Evolutionary conservation across 23 tunicate species (phyloP), one percentile per base, ranked within the genome.

Genomic region (Oikopleura dioica): DNA sequence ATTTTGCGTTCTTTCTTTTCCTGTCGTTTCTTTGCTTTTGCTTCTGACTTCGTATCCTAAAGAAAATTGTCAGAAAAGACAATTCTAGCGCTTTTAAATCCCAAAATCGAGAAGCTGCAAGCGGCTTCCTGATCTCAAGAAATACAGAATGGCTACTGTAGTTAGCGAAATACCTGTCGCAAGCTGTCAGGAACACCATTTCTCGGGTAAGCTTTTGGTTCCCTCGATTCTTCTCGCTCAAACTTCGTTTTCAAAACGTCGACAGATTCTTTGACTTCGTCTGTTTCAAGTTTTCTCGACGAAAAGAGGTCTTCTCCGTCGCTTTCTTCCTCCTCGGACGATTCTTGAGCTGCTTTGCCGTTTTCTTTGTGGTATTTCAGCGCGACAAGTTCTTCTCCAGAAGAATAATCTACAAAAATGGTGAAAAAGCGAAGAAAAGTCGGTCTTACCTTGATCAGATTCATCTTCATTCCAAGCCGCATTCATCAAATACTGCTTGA

Each of bases 301-400:
- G 26, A 63, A 28, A 28, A 63, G n/a, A n/a, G n/a, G 2, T 63
- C 33, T 21, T 63, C 72, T 21, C 33, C 33, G 72, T 63, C 29
- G 33, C 5, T 21, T 28, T 63, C 32, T 12, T 23, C 33, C 30
- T 63, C 29, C 33, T 63, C 2, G 30, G 4, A 2, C 33, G 29
- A 16, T 28, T 16, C 33, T 63, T 23, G n/a, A n/a, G n/a, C n/a
- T n/a, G n/a, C n/a, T n/a, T n/a, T n/a, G n/a, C n/a, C n/a, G n/a
- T n/a, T n/a, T n/a, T n/a, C n/a, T n/a, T n/a, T n/a, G n/a, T n/a
- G n/a, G n/a, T n/a, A n/a, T n/a, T n/a, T n/a, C 55, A 9, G 29
- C 30, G 16, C 72, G 29, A 31, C 72, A 2, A 63, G 33, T 63
- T 63, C 72, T 63, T 63, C 72, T 23, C 72, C 72, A 31, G 72